These are phyloP conservation scores for Aurelia aurita DNA, from an alignment of 30 jellyfish, hydroid and myxozoan genomes.

Conservation along the genomic window DNA sequence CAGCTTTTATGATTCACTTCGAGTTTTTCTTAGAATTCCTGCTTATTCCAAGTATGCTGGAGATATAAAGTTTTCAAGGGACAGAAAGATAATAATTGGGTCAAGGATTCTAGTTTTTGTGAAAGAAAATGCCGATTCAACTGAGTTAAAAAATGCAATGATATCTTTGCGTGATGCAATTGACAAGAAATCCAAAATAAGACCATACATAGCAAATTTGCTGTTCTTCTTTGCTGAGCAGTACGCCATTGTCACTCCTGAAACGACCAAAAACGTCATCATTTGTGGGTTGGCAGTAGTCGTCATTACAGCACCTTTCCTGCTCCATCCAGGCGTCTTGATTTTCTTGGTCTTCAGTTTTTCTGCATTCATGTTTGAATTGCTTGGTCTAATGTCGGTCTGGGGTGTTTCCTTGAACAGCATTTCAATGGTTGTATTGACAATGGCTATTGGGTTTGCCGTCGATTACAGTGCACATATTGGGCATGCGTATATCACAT, in stretches of 20 bases:
- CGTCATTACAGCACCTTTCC: constrained; percentile 77
- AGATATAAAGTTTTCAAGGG: constrained; percentile 8
- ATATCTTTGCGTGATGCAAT: constrained; percentile 14
- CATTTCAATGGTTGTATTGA: constrained; percentile 55
- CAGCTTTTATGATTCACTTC: constrained; percentile 9
- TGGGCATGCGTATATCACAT: constrained; percentile 64
- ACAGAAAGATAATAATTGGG: constrained; percentile 1
- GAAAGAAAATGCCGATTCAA: neutral
- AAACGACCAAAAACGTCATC: constrained; percentile 60
- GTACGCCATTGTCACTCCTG: constrained; percentile 60
- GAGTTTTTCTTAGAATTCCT: constrained; percentile 16
- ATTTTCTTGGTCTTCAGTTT: constrained; percentile 71
- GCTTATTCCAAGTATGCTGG: neutral
- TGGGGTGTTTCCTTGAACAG: constrained; percentile 59
- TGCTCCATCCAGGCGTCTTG: constrained; percentile 74
- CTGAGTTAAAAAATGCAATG: constrained; percentile 24
- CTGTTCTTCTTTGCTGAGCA: constrained; percentile 53
- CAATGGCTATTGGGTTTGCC: constrained; percentile 73
- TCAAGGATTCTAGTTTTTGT: constrained; percentile 25
- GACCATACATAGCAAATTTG: constrained; percentile 12
- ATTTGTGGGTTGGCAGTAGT: constrained; percentile 71
- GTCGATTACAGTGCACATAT: constrained; percentile 83
- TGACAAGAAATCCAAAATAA: constrained; percentile 6
- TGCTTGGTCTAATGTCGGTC: constrained; percentile 72
- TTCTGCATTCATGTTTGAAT: constrained; percentile 63